Evolutionary conservation across 2,113 vertebrate species (phyloP).

Genomic region (Athene cunicularia): DNA sequence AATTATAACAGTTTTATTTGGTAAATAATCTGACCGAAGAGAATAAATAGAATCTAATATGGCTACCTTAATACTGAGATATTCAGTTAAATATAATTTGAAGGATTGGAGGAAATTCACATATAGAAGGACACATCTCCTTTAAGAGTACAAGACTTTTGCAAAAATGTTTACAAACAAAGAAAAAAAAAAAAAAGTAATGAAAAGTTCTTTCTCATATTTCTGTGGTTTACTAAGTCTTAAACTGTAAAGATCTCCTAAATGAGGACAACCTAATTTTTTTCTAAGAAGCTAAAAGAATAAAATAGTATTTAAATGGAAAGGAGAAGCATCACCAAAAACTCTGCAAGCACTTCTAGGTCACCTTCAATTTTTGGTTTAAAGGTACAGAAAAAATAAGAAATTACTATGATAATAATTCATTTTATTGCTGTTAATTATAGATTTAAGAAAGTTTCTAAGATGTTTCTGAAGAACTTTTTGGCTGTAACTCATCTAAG

Average conservation of each 20-base stretch:
- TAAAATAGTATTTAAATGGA: not conserved
- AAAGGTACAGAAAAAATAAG: not conserved
- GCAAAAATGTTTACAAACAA: not conserved
- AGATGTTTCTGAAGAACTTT: not conserved
- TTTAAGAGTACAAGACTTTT: not conserved
- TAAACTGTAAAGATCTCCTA: not conserved
- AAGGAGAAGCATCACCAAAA: not conserved
- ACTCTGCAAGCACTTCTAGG: not conserved
- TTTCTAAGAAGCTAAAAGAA: not conserved
- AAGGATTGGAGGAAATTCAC: not conserved
- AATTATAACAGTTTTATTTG: not conserved
- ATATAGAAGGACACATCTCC: accelerated
- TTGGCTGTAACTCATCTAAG: not conserved
- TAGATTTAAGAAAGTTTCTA: not conserved
- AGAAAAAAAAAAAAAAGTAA: not conserved
- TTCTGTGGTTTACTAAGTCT: accelerated
- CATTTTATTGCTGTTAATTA: not conserved
- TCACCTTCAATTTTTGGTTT: not conserved
- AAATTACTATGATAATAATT: not conserved
- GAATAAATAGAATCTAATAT: not conserved
- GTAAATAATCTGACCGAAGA: not conserved
- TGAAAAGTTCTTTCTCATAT: not conserved
- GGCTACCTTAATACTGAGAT: not conserved
- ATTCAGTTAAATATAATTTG: not conserved
- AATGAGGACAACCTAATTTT: not conserved